Percentiles rank a stretch among this genome's conserved stretches.
Evolutionary conservation across 2,797 vertebrate genomes (phyloP).

Genomic region (Muraenolepis orangiensis): DNA sequence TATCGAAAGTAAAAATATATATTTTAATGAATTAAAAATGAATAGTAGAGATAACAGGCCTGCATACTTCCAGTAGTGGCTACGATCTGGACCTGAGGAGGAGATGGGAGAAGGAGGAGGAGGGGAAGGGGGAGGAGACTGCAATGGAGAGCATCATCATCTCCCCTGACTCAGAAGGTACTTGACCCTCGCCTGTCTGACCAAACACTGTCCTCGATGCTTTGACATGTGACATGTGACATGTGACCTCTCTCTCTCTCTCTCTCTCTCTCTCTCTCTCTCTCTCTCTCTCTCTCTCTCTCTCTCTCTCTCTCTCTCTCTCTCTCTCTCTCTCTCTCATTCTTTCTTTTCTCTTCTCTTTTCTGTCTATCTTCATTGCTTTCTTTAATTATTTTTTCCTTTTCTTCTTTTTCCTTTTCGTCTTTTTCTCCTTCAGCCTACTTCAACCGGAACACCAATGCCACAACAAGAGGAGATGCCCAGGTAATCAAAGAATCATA

Average conservation of each 20-base stretch:
- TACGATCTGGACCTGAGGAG: slow-evolving; percentile 69
- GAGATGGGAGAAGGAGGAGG: slow-evolving; percentile 29
- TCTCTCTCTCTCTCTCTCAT: background rate
- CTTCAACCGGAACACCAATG: slow-evolving; percentile 76
- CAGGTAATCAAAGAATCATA: too few species aligned
- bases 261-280: background rate
- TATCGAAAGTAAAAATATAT: too few species aligned
- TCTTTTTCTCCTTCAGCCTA: slow-evolving; percentile 57
- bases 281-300: background rate
- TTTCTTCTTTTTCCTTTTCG: background rate
- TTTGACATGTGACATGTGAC: background rate
- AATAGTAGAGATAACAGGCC: background rate
- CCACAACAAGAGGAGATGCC: slow-evolving; percentile 77
- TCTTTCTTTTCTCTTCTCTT: background rate
- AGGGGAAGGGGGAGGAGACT: slow-evolving; percentile 49
- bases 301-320: too few species aligned
- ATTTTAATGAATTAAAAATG: background rate
- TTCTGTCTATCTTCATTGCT: background rate
- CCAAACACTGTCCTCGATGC: background rate
- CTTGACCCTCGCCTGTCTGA: background rate
- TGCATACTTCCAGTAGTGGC: slow-evolving; percentile 52
- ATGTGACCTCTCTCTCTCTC: background rate
- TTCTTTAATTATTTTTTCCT: background rate
- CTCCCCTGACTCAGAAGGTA: slow-evolving; percentile 62
- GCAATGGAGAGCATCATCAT: slow-evolving; percentile 39